These are phyloP conservation scores for Calliphora vomitoria DNA, from an alignment of 2,888 invertebrate genomes.

Conservation along the genomic window DNA sequence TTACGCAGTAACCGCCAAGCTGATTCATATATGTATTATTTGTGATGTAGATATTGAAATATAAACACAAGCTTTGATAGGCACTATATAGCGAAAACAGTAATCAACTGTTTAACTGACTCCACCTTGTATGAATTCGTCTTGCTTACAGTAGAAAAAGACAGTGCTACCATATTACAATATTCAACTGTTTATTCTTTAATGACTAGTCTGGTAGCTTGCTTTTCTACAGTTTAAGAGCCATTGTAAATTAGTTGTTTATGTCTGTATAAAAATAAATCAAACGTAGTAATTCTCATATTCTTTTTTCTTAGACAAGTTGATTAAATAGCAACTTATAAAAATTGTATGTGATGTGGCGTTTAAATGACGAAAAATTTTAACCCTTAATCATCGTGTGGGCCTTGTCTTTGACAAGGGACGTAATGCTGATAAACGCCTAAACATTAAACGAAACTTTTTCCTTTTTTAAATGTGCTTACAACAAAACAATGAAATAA, in stretches of 20 bases:
- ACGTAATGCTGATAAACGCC: constrained; percentile 79
- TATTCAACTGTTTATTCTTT: too few relatives aligned
- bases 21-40: too few relatives aligned
- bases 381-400: constrained; percentile 76
- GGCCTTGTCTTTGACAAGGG: constrained; percentile 77
- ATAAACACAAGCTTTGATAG: too few relatives aligned
- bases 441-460: neutral
- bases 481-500: too few relatives aligned
- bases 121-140: too few relatives aligned
- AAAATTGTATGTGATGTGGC: neutral
- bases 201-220: neutral
- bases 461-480: neutral
- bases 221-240: constrained; percentile 15
- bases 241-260: neutral
- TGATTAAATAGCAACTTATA: constrained; percentile 22
- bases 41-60: too few relatives aligned
- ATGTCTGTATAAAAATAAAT: neutral
- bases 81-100: too few relatives aligned
- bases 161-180: too few relatives aligned
- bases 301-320: constrained; percentile 40
- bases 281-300: constrained; percentile 42
- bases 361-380: constrained; percentile 76
- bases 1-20: too few relatives aligned
- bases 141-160: too few relatives aligned
- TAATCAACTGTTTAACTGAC: too few relatives aligned